phyloP scores from a whole-genome alignment of 2,113 vertebrate genomes.

The human (Homo sapiens) region GRCh38 chr16:20776501-20777000 shows the following conservation, averaged over 20 bases:
- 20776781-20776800: neutral
- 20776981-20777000: neutral
- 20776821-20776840: neutral
- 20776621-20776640: slow-evolving; percentile 17
- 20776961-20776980: neutral
- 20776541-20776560: neutral
- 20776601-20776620: neutral
- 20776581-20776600: neutral
- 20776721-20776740: neutral
- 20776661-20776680: neutral
- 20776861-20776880: neutral
- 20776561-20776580: slow-evolving; percentile 12
- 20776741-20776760: neutral
- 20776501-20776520: neutral
- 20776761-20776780: neutral
- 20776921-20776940: neutral
- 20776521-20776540: neutral
- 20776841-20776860: neutral
- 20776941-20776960: neutral
- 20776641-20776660: neutral
- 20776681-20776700: neutral
- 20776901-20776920: neutral
- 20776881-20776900: neutral
- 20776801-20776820: neutral
- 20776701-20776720: neutral